Conservation (phyloP, 2,797 vertebrate genomes). For the Artibeus jamaicensis region DNA sequence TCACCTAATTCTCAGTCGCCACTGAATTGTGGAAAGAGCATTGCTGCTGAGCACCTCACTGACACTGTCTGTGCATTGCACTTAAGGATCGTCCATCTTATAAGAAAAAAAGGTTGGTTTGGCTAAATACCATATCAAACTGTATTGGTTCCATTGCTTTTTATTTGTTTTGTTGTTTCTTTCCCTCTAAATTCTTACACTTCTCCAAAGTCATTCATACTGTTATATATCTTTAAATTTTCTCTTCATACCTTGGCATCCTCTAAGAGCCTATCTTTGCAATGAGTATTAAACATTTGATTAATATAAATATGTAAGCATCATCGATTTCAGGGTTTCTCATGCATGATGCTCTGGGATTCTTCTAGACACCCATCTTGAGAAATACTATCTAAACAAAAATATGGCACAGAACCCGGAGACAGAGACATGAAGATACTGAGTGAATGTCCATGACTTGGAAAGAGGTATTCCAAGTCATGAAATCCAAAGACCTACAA, state of each 20-base stretch:
- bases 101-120: neutral
- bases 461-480: too few relatives aligned
- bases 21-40: neutral
- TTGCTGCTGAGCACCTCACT: neutral
- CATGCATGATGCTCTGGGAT: neutral
- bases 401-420: neutral
- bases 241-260: neutral
- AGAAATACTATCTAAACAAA: conserved; percentile 10
- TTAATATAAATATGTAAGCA: neutral
- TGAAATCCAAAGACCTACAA: too few relatives aligned
- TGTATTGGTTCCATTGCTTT: neutral
- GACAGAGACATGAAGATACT: neutral
- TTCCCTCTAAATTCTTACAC: neutral
- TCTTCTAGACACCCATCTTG: neutral
- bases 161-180: neutral
- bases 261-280: neutral
- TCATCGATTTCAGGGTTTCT: neutral
- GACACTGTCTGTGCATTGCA: neutral
- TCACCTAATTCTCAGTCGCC: neutral
- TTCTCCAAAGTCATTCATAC: conserved; percentile 8
- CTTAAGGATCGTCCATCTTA: neutral
- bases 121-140: neutral
- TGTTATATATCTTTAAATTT: neutral
- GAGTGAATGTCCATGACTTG: neutral
- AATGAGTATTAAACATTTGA: neutral